A percentile compares a stretch with the other conserved stretches of the same genome.
Evolutionary conservation across 1,140 invertebrate genomes (phyloP).

Genomic region (Musca vetustissima): DNA sequence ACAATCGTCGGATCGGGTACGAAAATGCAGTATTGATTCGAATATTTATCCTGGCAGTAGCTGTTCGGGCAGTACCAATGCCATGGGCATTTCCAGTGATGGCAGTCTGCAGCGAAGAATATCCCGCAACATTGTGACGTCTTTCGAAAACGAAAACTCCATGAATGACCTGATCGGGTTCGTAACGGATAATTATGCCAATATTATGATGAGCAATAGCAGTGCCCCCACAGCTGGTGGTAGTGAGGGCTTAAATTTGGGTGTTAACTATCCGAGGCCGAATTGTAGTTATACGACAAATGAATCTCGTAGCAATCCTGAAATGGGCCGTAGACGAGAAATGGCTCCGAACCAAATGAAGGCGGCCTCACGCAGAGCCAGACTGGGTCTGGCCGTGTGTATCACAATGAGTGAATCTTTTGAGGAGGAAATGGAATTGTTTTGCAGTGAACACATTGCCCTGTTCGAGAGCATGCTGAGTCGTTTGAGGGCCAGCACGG

Average conservation of each 20-base stretch:
- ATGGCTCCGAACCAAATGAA: constrained; percentile 28
- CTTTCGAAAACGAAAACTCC: constrained; percentile 53
- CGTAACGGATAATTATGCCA: constrained; percentile 46
- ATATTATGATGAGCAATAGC: not conserved
- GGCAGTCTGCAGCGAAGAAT: constrained; percentile 52
- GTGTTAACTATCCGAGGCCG: constrained; percentile 29
- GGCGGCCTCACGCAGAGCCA: constrained; percentile 47
- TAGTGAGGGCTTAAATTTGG: constrained; percentile 48
- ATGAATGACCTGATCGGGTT: constrained; percentile 53
- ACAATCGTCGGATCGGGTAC: constrained; percentile 41
- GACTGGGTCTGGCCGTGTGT: constrained; percentile 61
- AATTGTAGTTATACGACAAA: constrained; percentile 36
- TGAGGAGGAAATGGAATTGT: constrained; percentile 64
- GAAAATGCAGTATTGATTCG: constrained; percentile 52
- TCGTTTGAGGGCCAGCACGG: constrained; percentile 66
- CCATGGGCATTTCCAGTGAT: constrained; percentile 44
- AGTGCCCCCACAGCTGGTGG: constrained; percentile 32
- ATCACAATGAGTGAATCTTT: constrained; percentile 53
- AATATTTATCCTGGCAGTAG: constrained; percentile 26
- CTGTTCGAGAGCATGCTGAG: constrained; percentile 78
- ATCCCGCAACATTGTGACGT: constrained; percentile 52
- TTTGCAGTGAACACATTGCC: constrained; percentile 78
- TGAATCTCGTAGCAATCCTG: constrained; percentile 53
- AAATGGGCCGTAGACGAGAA: constrained; percentile 43
- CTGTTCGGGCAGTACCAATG: constrained; percentile 34